Base-by-base conservation (phyloP, 92 coral and sea anemone genomes). In the Phenganax marumi region DNA sequence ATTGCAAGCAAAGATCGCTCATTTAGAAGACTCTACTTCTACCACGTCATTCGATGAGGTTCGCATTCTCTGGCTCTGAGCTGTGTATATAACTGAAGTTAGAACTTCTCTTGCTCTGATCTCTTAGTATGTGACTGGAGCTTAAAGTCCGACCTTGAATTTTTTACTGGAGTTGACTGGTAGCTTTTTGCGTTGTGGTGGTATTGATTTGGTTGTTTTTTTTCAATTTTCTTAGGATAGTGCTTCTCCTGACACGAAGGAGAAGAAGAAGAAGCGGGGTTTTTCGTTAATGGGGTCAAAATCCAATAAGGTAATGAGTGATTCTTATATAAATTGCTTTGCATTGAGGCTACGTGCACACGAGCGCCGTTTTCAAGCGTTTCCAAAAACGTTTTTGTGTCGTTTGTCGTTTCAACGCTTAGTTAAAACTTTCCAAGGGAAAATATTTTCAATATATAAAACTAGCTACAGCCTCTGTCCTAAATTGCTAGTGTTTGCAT, bases 1-100 rank as follows among this genome's bases (percentile, higher is more conserved):
- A 26, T 89, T 92, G 7, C 89, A 90, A 87, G 97, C 83, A n/a
- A 78, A 78, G 73, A 78, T 78, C 39, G 72, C 83, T 1, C 51
- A 51, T 18, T 63, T 78, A 16, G 83, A 78, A 60, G 83, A 78
- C 14, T 78, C 83, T 10, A 48, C 18, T 18, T 78, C 83, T 6
- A 78, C 72, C 8, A 10, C 56, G 13, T 78, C 83, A 21, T 55
- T 78, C 7, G 83, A 78, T 78, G 83, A 78, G 72, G 83, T 78
- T 48, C 61, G 73, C 0, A 26, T 8, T 5, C 17, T 33, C 43
- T 33, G 43, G 43, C 43, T 33, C 5, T 33, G 43, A 33, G 43
- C 43, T 33, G 43, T 33, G 76, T 8, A 68, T 22, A 16, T 17
- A 68, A 9, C 80, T 53, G 19, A 4, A 52, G 43, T 33, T 33